These are phyloP conservation scores for Schizaphis graminum DNA, from an alignment of 2,888 invertebrate species.

Conservation along the genomic window DNA sequence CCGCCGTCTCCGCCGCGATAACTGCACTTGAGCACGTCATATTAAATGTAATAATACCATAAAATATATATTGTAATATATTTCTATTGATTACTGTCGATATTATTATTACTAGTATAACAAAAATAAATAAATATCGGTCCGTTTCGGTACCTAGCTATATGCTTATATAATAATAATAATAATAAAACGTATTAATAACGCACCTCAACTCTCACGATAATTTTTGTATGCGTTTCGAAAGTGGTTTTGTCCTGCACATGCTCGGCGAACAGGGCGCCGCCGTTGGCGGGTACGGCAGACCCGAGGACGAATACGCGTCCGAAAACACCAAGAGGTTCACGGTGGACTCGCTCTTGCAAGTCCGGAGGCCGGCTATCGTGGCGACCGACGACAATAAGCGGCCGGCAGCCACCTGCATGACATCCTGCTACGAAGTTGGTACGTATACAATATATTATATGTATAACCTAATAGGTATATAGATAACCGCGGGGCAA, in stretches of 20 bases:
- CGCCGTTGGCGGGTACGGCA: constrained; percentile 23
- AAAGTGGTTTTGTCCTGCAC: background rate
- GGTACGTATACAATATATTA: constrained; percentile 42
- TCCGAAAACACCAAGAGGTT: constrained; percentile 69
- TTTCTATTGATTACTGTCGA: background rate
- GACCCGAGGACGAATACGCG: constrained; percentile 58
- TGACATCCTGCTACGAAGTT: background rate
- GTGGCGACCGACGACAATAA: background rate
- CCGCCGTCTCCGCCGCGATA: background rate
- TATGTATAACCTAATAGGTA: background rate
- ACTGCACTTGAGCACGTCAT: background rate
- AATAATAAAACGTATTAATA: background rate
- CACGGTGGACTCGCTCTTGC: constrained; percentile 69
- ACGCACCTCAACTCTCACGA: background rate
- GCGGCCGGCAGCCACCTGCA: background rate
- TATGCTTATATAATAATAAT: background rate
- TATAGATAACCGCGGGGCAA: background rate
- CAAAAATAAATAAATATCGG: background rate
- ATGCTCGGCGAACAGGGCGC: constrained; percentile 53
- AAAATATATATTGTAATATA: too few relatives aligned
- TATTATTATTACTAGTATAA: background rate
- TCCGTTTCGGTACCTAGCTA: background rate
- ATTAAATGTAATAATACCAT: background rate
- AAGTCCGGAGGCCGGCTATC: constrained; percentile 66
- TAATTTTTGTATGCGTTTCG: constrained; percentile 5